phyloP scores from a whole-genome alignment of 92 coral and sea anemone species.

The Phenganax subtilis region DNA sequence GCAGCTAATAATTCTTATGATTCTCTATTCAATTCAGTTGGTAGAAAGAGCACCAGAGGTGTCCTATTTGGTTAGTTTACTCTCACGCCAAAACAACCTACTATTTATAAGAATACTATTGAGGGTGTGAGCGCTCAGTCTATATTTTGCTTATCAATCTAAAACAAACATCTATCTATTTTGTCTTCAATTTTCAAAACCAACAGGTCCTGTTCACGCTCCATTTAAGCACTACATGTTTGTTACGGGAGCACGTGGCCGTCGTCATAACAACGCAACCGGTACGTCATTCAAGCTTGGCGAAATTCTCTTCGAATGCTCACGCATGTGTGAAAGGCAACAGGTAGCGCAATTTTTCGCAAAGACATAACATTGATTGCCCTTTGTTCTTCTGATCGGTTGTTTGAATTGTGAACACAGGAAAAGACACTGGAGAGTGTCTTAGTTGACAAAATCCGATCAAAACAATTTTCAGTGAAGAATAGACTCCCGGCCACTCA shows the following conservation, averaged over 20 bases:
- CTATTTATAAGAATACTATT: background rate
- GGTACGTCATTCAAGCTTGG: conserved; percentile 19
- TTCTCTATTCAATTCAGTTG: too few relatives aligned
- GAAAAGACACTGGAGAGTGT: conserved; percentile 29
- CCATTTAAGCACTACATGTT: conserved; percentile 18
- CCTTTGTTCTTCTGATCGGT: conserved; percentile 34
- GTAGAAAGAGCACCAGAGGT: too few relatives aligned
- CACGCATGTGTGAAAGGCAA: conserved; percentile 12
- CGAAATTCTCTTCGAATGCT: background rate
- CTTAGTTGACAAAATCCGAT: conserved; percentile 34
- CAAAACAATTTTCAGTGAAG: conserved; percentile 34
- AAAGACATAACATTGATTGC: conserved; percentile 29
- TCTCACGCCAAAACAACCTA: background rate
- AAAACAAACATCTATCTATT: background rate
- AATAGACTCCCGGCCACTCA: conserved; percentile 32
- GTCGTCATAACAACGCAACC: conserved; percentile 12
- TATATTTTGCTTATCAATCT: background rate
- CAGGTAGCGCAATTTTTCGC: conserved; percentile 31
- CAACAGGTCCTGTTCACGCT: conserved; percentile 26
- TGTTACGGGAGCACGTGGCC: conserved; percentile 14
- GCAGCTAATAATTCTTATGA: too few relatives aligned
- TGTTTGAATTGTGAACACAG: conserved; percentile 35
- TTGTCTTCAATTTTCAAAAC: background rate
- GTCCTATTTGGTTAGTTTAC: too few relatives aligned
- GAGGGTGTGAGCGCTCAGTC: background rate